Conservation (phyloP, 37 sponge, comb jelly and placozoan genomes). For the Theonella swinhoei region DNA sequence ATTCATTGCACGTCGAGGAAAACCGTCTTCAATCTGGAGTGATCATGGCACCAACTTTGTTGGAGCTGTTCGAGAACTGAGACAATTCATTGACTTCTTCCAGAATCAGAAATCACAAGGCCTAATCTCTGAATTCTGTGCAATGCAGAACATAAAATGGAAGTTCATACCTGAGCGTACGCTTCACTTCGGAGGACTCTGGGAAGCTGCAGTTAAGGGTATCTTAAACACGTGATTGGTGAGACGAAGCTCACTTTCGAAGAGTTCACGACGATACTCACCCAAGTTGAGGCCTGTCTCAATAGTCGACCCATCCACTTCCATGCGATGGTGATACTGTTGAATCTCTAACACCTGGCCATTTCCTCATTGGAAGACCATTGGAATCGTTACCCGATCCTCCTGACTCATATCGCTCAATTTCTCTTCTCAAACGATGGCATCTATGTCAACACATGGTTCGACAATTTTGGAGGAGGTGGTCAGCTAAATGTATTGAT, state of each 20-base stretch:
- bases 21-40: constrained; percentile 36
- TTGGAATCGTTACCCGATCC: constrained; percentile 15
- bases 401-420: background rate
- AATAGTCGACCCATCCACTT: constrained; percentile 36
- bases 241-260: constrained; percentile 30
- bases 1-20: constrained; percentile 39
- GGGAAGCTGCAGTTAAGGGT: constrained; percentile 27
- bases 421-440: constrained; percentile 14
- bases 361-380: constrained; percentile 43
- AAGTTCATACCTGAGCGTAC: constrained; percentile 35
- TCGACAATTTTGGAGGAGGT: constrained; percentile 41
- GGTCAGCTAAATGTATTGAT: constrained; percentile 15
- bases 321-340: too few species aligned
- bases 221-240: constrained; percentile 7
- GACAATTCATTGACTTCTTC: constrained; percentile 21
- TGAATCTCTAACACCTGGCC: too few species aligned
- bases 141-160: constrained; percentile 37
- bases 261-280: too few species aligned
- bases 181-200: constrained; percentile 44
- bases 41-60: too few species aligned
- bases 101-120: constrained; percentile 18
- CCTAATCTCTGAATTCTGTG: constrained; percentile 26
- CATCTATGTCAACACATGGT: constrained; percentile 17
- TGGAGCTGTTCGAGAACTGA: constrained; percentile 28
- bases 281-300: constrained; percentile 35